Percentiles rank a stretch among this genome's conserved stretches.
Conservation (phyloP, 2,797 vertebrate species). For the Parauchenoglanis ngamensis region DNA sequence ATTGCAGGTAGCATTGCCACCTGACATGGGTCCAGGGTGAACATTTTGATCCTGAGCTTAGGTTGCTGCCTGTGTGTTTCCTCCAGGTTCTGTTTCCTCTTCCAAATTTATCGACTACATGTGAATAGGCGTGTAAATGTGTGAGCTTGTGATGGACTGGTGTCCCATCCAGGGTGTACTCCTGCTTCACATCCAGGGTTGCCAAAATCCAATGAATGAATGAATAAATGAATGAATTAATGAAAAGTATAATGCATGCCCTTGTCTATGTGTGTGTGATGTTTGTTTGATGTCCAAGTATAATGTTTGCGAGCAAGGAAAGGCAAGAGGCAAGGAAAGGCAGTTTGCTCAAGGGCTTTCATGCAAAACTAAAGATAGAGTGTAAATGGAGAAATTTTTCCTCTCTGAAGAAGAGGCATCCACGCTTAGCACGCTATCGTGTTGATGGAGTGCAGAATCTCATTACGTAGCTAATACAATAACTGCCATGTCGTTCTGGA, state of each 20-base stretch:
- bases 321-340: slow-evolving; percentile 61
- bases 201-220: neutral
- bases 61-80: slow-evolving; percentile 25
- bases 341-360: slow-evolving; percentile 87
- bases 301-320: slow-evolving; percentile 77
- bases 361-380: slow-evolving; percentile 93
- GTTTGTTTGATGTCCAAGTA: slow-evolving; percentile 79
- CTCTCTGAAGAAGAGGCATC: slow-evolving; percentile 73
- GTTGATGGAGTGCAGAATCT: slow-evolving; percentile 91
- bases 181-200: too few species aligned
- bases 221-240: neutral
- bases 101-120: neutral
- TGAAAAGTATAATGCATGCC: neutral
- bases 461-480: slow-evolving; percentile 98
- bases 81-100: neutral
- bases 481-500: slow-evolving; percentile 92
- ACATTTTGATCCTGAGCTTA: neutral
- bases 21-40: neutral
- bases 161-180: too few species aligned
- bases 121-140: neutral
- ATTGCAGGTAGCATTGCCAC: neutral
- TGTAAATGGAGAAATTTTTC: slow-evolving; percentile 87
- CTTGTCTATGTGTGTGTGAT: slow-evolving; percentile 45
- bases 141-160: too few species aligned
- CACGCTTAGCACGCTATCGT: slow-evolving; percentile 69